Conservation (phyloP, 2,888 invertebrate species). For the Standfussiana lucernea region DNA sequence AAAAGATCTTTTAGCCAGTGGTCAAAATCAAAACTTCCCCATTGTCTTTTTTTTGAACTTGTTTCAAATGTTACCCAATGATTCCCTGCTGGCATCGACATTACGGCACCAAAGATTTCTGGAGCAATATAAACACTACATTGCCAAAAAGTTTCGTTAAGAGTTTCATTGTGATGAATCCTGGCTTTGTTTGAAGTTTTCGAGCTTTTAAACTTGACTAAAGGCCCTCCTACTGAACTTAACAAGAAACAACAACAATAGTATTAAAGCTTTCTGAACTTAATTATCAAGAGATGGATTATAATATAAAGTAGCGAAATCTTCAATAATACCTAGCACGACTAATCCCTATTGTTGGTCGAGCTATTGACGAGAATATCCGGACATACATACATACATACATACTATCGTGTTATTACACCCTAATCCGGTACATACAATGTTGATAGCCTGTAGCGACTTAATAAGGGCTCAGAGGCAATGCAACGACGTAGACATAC, state of each 20-base stretch:
- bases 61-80: not conserved
- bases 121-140: not conserved
- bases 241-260: conserved; percentile 29
- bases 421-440: conserved; percentile 25
- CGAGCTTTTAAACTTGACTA: not conserved
- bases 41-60: not conserved
- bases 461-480: conserved; percentile 4
- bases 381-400: conserved; percentile 27
- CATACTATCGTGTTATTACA: conserved; percentile 3
- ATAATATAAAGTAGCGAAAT: conserved; percentile 12
- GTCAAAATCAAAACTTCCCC: not conserved
- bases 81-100: not conserved
- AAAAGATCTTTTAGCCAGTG: not conserved
- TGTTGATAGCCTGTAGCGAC: conserved; percentile 23
- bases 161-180: conserved; percentile 2
- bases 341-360: conserved; percentile 43
- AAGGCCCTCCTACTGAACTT: not conserved
- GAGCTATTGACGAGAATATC: conserved; percentile 30
- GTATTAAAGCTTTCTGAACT: conserved; percentile 30
- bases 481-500: not conserved
- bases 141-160: not conserved
- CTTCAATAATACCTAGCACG: conserved; percentile 3
- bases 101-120: not conserved
- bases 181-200: not conserved
- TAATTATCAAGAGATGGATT: conserved; percentile 42